phyloP scores from a whole-genome alignment of 2,113 vertebrate species.

The Piprites chloris region DNA sequence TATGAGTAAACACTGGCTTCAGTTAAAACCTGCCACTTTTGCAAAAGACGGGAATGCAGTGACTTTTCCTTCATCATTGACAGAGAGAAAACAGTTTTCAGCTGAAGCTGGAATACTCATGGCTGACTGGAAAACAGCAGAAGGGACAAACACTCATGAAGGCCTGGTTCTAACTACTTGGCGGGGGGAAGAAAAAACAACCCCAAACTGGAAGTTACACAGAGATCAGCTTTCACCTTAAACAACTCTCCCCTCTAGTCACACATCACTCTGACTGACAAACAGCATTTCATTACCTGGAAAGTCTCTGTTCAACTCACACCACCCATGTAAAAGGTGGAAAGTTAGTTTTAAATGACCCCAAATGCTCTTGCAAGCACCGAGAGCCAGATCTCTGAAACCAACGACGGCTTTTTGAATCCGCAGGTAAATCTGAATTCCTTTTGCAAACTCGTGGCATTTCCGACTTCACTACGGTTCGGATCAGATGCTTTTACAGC shows the following conservation, averaged over 20 bases:
- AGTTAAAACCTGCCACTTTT: neutral
- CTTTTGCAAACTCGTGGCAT: neutral
- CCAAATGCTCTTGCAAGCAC: neutral
- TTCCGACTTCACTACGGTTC: neutral
- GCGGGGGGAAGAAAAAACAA: rapidly evolving
- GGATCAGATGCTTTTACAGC: neutral
- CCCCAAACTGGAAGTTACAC: neutral
- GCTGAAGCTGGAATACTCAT: neutral
- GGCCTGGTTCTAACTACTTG: neutral
- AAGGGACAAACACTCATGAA: neutral
- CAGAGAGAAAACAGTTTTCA: neutral
- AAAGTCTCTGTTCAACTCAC: neutral
- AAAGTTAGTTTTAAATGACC: neutral
- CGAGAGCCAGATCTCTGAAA: neutral
- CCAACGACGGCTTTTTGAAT: neutral
- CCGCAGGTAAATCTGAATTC: neutral
- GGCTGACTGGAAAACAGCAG: neutral
- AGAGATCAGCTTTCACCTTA: neutral
- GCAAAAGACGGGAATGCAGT: neutral
- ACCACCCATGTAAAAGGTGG: neutral
- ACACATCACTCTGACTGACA: neutral
- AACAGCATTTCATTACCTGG: neutral
- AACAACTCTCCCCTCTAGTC: neutral
- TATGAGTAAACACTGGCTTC: rapidly evolving
- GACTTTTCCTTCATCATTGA: neutral